Conservation (phyloP, 2,888 invertebrate genomes). For the Globia sparganii region DNA sequence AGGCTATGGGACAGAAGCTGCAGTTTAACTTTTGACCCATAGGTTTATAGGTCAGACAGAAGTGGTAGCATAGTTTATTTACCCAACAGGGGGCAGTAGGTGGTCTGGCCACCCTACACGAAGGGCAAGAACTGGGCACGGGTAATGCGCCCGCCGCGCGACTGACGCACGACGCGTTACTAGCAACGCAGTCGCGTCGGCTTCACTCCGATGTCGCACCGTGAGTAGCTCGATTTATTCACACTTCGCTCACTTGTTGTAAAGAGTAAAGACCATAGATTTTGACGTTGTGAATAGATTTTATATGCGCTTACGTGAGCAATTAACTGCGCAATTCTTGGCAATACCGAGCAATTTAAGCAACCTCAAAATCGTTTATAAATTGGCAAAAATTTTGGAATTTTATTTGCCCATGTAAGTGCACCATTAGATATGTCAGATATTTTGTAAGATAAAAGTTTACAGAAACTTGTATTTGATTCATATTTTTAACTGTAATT, state of each 20-base stretch:
- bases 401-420: slow-evolving; percentile 7
- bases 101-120: slow-evolving; percentile 95
- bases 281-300: slow-evolving; percentile 43
- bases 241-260: slow-evolving; percentile 5
- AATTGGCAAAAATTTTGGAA: background rate
- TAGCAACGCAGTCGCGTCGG: slow-evolving; percentile 94
- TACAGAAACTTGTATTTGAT: slow-evolving; percentile 43
- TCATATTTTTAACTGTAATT: background rate
- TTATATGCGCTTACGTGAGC: background rate
- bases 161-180: slow-evolving; percentile 94
- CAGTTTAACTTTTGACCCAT: background rate
- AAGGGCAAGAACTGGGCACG: slow-evolving; percentile 93
- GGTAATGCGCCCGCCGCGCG: slow-evolving; percentile 90
- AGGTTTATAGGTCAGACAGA: background rate
- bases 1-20: background rate
- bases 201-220: slow-evolving; percentile 91
- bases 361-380: background rate
- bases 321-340: slow-evolving; percentile 7
- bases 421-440: slow-evolving; percentile 62
- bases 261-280: slow-evolving; percentile 24
- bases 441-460: slow-evolving; percentile 27
- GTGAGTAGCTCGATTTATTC: slow-evolving; percentile 74
- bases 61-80: slow-evolving; percentile 1
- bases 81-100: slow-evolving; percentile 80
- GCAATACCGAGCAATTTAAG: background rate